Base-by-base conservation (phyloP, 2,888 invertebrate species). In the Drosophila barbarae region DNA sequence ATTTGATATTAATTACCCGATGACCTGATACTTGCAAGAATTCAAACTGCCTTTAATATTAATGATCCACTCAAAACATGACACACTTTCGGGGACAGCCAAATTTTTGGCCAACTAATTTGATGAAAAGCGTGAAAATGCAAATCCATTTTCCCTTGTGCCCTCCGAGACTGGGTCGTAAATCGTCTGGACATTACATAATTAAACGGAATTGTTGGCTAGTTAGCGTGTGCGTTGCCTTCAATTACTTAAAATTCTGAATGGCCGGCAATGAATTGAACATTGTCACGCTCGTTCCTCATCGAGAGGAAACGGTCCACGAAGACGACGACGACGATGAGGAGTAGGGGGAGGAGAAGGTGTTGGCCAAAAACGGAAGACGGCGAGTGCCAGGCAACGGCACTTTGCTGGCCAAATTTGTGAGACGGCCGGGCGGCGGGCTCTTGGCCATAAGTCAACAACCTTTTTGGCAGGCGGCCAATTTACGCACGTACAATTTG, bases 191-290 rank as follows among this genome's bases (percentile, higher is more conserved):
- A 30, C 76, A 81, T 81, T 84, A 84, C 79, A 84, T 81, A 84
- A 81, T 84, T 83, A 78, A 78, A 75, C 69, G 66, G 54, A 69
- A 69, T 69, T 57, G 65, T 63, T 60, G 50, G 51, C 32, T 56
- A 65, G 77, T 70, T 80, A 64, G 78, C 69, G 71, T 76, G 81
- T 64, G 69, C 50, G 63, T 63, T 50, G 69, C 54, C 76, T 83
- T 80, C 81, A 84, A 81, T 81, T 81, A 81, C 81, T 81, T 81
- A 84, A 84, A 81, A 84, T 84, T 81, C 81, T 81, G 72, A 75
- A 81, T 73, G 81, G 79, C 63, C 69, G 72, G 61, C 71, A 69
- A 72, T 72, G 84, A 81, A 81, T 84, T 81, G 82, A 77, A 81
- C 79, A 74, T 75, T 81, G 81, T 81, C 81, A 81, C 81, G 81